Evolutionary conservation across 2,888 invertebrate species (phyloP), one percentile per base, ranked within the genome.

Genomic region (Mythimna impura): DNA sequence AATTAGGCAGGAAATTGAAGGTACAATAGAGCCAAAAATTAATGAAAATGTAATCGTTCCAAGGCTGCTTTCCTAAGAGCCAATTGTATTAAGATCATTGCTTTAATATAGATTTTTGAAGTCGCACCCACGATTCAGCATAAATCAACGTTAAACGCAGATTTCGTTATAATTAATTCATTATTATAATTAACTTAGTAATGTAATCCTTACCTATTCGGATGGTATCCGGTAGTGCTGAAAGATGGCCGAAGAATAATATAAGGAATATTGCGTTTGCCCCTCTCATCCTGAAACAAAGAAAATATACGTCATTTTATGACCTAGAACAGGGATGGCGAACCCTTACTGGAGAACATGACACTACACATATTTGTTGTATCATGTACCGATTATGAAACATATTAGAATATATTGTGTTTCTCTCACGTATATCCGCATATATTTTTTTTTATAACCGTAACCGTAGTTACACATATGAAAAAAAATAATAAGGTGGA

Each of bases 181-280:
- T 84, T 78, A 69, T 76, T 74, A 55, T 71, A 72, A 82, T 84
- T 73, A 80, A 71, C 50, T 70, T 12, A 25, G 69, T 43, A 65
- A 61, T 61, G 25, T 61, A 63, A 78, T 65, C 20, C 93, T 95
- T 91, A 96, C 96, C 96, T 90, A 96, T 96, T 90, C 96, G 91
- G 75, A 96, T 96, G n/a, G 96, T 96, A 81, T 96, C 96, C 57
- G 96, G 96, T 54, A 96, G 90, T 14, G 96, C 96, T 68, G 95
- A 96, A 63, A 96, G 94, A 85, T 95, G 94, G 40, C 95, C 95
- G 74, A 94, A 93, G 88, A 95, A 94, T 84, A 96, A 91, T 88
- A 96, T 90, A 82, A 96, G 92, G 81, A 94, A 93, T 89, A 96
- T 87, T 68, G 93, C 94, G 82, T 94, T 93, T 79, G 93, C 91